These are phyloP conservation scores for Serripes groenlandicus DNA, from an alignment of 2,888 invertebrate species.

Conservation along the genomic window DNA sequence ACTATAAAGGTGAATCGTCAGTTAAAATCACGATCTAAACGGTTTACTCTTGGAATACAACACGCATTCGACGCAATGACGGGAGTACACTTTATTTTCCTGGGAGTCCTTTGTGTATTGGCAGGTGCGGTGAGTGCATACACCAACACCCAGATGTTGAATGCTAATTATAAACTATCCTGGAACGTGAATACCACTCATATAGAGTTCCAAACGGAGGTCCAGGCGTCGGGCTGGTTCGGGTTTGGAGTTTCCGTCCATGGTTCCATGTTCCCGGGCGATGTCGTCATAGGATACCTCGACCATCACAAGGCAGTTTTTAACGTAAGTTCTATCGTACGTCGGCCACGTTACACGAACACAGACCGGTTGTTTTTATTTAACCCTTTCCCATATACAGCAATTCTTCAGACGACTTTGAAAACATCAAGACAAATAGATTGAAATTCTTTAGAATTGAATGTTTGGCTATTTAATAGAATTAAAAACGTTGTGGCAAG, in stretches of 20 bases:
- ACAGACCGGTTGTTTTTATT: too few species aligned
- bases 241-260: not conserved
- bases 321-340: too few species aligned
- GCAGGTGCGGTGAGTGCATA: not conserved
- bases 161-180: not conserved
- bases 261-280: slow-evolving; percentile 3
- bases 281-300: slow-evolving; percentile 4
- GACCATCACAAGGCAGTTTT: not conserved
- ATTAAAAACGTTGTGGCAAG: too few species aligned
- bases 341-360: too few species aligned
- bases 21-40: too few species aligned
- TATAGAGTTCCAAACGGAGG: slow-evolving; percentile 7
- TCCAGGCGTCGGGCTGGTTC: not conserved
- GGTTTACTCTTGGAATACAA: too few species aligned
- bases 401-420: too few species aligned
- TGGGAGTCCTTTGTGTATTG: not conserved
- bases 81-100: not conserved
- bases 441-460: too few species aligned
- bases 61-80: not conserved
- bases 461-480: too few species aligned
- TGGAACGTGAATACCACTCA: slow-evolving; percentile 6
- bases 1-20: too few species aligned
- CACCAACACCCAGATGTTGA: not conserved
- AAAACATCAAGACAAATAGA: too few species aligned
- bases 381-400: too few species aligned